These are phyloP conservation scores for Chanos chanos DNA, from an alignment of 2,797 vertebrate genomes.

Conservation along the genomic window DNA sequence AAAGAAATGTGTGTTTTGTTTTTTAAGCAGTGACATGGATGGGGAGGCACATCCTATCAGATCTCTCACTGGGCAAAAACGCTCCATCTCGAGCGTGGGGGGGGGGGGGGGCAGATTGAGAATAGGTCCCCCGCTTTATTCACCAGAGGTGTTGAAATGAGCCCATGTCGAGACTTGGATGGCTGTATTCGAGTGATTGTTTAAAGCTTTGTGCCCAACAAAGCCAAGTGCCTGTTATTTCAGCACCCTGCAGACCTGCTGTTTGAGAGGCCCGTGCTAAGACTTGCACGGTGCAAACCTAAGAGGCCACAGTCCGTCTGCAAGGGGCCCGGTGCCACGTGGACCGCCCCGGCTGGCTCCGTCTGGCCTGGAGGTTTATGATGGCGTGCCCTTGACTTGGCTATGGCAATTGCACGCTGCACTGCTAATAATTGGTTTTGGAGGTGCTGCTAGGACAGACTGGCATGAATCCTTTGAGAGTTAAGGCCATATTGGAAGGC, in stretches of 20 bases:
- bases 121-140: conserved; percentile 41
- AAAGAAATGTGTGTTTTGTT: neutral
- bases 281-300: neutral
- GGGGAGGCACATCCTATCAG: conserved; percentile 39
- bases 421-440: conserved; percentile 16
- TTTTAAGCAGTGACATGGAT: conserved; percentile 31
- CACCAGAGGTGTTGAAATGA: conserved; percentile 38
- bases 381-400: conserved; percentile 5
- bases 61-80: conserved; percentile 32
- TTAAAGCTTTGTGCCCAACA: conserved; percentile 35
- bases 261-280: conserved; percentile 25
- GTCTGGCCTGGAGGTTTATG: conserved; percentile 10
- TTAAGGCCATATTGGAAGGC: neutral
- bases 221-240: conserved; percentile 34
- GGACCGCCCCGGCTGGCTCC: conserved; percentile 16
- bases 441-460: neutral
- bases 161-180: conserved; percentile 27
- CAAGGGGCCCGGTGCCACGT: conserved; percentile 13
- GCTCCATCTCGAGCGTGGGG: conserved; percentile 41
- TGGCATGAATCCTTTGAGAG: neutral
- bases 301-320: neutral
- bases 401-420: conserved; percentile 3
- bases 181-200: conserved; percentile 37
- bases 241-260: conserved; percentile 19
- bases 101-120: conserved; percentile 39